Evolutionary conservation across 2,113 vertebrate genomes (phyloP), one percentile per base, ranked within the genome.

Genomic region (Lepus timidus): DNA sequence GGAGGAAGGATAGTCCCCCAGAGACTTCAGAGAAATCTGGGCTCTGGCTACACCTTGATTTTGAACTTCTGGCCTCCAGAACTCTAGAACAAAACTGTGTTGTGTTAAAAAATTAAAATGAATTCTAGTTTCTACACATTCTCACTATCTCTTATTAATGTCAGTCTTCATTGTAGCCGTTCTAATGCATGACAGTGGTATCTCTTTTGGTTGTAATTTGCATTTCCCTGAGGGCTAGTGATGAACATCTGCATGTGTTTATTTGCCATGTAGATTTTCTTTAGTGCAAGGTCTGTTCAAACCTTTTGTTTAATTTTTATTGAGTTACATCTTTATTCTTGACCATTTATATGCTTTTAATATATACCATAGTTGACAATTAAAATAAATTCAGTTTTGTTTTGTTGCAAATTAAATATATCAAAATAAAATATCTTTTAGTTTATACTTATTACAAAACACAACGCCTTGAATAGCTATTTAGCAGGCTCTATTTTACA

Each of bases 221-320:
- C 67, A 27, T 71, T 62, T 81, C 19, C 55, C 74, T 74, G 29
- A 52, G 17, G 25, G 51, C n/a, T 76, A 58, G 29, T 33, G 58
- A 31, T 31, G 13, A 75, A 61, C 23, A 74, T 51, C 55, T 89
- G 22, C 33, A 58, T 81, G 14, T 61, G 2, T 36, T 87, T 91
- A 51, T 65, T 92, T 91, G 17, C 51, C 51, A 39, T 49, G 39
- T 27, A 67, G 55, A 67, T 65, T 85, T 84, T 95, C 71, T 44
- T 90, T 64, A 44, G 7, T 87, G 44, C 86, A 88, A 90, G 23
- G 0, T 39, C 80, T 89, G 61, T 83, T 58, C 33, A 91, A 73
- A 83, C 76, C 31, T 83, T 95, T 86, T 52, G 31, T 12, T 95
- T 93, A 44, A 29, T 83, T 92, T 85, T 51, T 70, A 82, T 20